Evolutionary conservation across 2,888 invertebrate genomes (phyloP), one percentile per base, ranked within the genome.

Genomic region (Hypomecis punctinalis): DNA sequence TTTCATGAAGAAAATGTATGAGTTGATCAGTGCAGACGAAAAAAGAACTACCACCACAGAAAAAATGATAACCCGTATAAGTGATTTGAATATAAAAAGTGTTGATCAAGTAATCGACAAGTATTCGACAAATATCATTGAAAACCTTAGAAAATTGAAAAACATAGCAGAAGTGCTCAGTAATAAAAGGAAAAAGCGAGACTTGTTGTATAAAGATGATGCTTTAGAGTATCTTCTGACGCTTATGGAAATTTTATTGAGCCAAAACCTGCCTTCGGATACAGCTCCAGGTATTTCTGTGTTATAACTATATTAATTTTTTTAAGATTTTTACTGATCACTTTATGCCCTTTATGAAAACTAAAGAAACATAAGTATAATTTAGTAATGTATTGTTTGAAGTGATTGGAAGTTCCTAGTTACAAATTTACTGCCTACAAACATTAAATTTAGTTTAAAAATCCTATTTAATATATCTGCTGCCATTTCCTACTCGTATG

Each of bases 241-340:
- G 65, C 70, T 91, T 48, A 90, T 91, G 86, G 89, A 91, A 68
- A 88, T 86, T 74, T 74, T 91, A 61, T 61, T 90, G 6, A 88
- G 85, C 69, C 81, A 85, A 48, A 86, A 83, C 40, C 76, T 78
- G 53, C 83, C 79, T 0, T 35, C 81, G 47, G 74, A 83, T 54
- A 57, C 67, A 35, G 71, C 77, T 46, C 86, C 85, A 83, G 87
- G 90, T 90, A 11, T 46, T 40, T 10, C 9, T 10, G 6, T 52
- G 3, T 39, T 39, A 39, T 9, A 39, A 39, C 5, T 9, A 47
- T 35, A 61, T n/a, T n/a, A n/a, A n/a, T 1, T 23, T 23, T 23
- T 23, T 23, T 23, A 23, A 23, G 23, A n/a, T n/a, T n/a, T n/a
- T n/a, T n/a, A n/a, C n/a, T n/a, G n/a, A n/a, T 23, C 23, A n/a